Percentiles rank a stretch among this genome's conserved stretches.
Conservation (phyloP, 2,113 vertebrate species). For the Helogale parvula region DNA sequence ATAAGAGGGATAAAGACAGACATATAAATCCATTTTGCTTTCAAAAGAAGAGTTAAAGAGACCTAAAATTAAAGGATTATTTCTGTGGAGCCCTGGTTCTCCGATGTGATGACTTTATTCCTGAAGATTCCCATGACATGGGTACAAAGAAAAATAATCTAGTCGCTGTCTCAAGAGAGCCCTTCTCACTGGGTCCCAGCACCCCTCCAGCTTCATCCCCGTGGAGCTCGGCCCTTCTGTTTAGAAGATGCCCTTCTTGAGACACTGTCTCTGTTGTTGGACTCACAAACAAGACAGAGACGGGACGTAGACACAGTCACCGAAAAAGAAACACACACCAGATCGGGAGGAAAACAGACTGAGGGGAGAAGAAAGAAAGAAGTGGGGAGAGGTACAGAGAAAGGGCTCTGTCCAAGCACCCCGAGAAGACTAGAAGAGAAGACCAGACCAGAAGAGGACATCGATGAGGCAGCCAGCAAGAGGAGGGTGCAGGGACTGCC, state of each 20-base stretch:
- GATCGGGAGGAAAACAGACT: constrained; percentile 81
- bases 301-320: constrained; percentile 77
- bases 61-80: constrained; percentile 27
- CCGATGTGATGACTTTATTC: neutral
- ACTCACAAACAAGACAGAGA: constrained; percentile 81
- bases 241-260: neutral
- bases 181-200: neutral
- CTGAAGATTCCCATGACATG: neutral
- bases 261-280: constrained; percentile 72
- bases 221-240: neutral
- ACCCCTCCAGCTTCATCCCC: neutral
- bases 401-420: constrained; percentile 89
- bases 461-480: constrained; percentile 18
- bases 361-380: constrained; percentile 82
- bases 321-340: constrained; percentile 80
- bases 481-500: constrained; percentile 82
- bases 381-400: constrained; percentile 84
- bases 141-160: neutral
- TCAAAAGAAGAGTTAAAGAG: constrained; percentile 62
- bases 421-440: constrained; percentile 88
- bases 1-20: constrained; percentile 45
- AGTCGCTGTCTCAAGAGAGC: neutral
- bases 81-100: constrained; percentile 7
- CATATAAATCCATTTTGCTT: constrained; percentile 3
- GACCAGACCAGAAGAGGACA: constrained; percentile 83